Conservation (phyloP, 2,888 invertebrate genomes). For the Thysanoteuthis rhombus region DNA sequence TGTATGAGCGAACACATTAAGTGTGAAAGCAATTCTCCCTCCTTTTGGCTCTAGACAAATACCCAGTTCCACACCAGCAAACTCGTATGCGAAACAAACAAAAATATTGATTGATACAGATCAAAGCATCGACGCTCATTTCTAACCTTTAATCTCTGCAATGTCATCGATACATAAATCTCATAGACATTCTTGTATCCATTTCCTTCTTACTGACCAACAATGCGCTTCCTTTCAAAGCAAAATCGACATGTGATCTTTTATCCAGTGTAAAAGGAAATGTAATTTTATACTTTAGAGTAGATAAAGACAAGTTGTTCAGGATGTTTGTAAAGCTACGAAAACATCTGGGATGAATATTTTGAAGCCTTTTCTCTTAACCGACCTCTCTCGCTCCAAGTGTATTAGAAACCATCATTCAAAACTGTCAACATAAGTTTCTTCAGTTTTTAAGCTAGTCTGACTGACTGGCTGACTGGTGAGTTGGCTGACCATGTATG, state of each 20-base stretch:
- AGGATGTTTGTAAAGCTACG: constrained; percentile 1
- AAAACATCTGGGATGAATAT: constrained; percentile 12
- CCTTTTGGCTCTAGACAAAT: not conserved
- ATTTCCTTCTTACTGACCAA: not conserved
- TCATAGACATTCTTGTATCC: not conserved
- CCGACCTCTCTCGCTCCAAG: not conserved
- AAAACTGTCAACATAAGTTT: no score
- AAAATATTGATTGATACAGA: not conserved
- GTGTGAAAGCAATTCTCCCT: not conserved
- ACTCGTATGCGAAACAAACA: not conserved
- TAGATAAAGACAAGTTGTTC: not conserved
- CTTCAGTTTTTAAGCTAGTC: no score
- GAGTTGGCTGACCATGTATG: no score
- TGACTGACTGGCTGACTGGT: no score
- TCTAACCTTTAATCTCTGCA: constrained; percentile 12
- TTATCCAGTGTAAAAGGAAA: not conserved
- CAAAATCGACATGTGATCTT: not conserved
- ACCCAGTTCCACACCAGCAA: not conserved
- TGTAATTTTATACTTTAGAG: not conserved
- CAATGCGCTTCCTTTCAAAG: not conserved
- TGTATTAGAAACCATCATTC: no score
- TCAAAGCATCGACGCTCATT: not conserved
- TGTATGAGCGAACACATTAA: not conserved
- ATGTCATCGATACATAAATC: not conserved
- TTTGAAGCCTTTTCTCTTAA: not conserved